Conservation (phyloP, 2,113 vertebrate genomes). For the Megaceryle maxima region DNA sequence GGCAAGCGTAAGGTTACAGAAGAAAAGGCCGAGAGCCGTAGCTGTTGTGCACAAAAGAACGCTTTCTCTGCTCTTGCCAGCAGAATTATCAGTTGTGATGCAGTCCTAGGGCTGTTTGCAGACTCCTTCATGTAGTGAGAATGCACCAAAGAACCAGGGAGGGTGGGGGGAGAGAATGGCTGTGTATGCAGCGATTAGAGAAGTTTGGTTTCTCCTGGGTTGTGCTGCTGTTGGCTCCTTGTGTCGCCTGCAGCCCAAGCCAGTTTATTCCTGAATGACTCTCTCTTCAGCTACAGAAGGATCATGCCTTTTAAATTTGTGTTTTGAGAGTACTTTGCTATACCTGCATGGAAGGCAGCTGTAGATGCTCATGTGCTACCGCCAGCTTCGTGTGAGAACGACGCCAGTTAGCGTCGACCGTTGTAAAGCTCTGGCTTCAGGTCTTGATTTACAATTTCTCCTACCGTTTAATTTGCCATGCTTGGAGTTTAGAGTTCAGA, state of each 20-base stretch:
- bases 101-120: neutral
- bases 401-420: neutral
- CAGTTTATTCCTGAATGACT: neutral
- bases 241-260: neutral
- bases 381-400: neutral
- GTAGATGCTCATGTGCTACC: rapidly evolving
- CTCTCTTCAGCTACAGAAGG: neutral
- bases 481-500: neutral
- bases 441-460: neutral
- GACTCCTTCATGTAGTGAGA: neutral
- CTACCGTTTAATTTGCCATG: neutral
- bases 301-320: neutral
- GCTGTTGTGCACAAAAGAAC: neutral
- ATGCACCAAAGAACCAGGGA: neutral
- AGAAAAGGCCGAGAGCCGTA: neutral
- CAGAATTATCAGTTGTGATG: neutral
- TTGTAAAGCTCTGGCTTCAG: neutral
- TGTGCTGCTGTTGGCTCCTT: neutral
- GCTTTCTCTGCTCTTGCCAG: neutral
- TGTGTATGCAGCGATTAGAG: neutral
- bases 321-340: neutral
- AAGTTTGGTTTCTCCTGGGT: neutral
- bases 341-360: neutral
- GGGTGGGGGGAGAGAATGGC: rapidly evolving
- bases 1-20: neutral